These are phyloP conservation scores for Sula dactylatra DNA, from an alignment of 2,113 vertebrate species.

Conservation along the genomic window DNA sequence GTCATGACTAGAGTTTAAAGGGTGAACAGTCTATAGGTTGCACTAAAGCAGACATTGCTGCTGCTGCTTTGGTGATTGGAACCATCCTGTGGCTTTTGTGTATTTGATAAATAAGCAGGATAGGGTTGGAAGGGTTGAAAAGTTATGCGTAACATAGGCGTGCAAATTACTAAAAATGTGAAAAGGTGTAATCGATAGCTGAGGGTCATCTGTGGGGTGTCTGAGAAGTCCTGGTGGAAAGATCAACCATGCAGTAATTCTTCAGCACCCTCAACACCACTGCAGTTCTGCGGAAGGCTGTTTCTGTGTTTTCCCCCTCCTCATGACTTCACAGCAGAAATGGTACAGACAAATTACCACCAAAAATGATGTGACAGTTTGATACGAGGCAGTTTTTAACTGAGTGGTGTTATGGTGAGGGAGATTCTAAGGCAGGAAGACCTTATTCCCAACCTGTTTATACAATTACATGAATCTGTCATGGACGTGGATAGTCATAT, in stretches of 20 bases:
- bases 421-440: not conserved
- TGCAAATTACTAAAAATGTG: not conserved
- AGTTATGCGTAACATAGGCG: fast-evolving
- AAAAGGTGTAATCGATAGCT: not conserved
- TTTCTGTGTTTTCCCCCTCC: not conserved
- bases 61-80: not conserved
- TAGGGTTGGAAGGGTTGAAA: not conserved
- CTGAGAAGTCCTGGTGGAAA: not conserved
- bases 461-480: not conserved
- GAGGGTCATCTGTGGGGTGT: not conserved
- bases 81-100: not conserved
- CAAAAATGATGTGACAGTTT: not conserved
- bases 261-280: not conserved
- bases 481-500: not conserved
- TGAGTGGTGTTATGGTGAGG: not conserved
- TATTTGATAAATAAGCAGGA: not conserved
- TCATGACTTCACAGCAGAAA: not conserved
- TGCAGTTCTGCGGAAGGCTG: not conserved
- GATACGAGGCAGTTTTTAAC: not conserved
- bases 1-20: not conserved
- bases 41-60: not conserved
- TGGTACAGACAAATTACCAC: not conserved
- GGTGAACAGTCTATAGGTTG: not conserved
- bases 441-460: not conserved
- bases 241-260: not conserved